Evolutionary conservation across 2,888 invertebrate species (phyloP), one percentile per base, ranked within the genome.

Genomic region (Julus scanicus): DNA sequence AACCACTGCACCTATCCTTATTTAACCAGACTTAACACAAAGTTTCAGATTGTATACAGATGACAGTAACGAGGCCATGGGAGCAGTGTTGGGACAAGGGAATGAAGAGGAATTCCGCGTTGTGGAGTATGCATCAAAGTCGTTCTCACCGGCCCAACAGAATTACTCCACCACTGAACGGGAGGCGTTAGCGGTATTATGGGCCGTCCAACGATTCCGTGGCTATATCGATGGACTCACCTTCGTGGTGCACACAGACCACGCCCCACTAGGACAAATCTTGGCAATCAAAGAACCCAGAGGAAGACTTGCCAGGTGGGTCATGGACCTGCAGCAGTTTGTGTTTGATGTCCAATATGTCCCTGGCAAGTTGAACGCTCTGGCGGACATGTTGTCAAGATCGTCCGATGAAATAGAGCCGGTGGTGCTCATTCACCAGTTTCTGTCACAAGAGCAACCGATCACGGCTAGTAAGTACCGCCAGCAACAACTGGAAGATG

Each of bases 151-250:
- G 63, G 87, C 89, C 2, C 90, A 91, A 63, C 83, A 71, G 49
- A 90, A 89, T 17, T 91, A 91, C 71, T 84, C 90, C 1, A 90
- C 90, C 6, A 90, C 89, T 0, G 91, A 91, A 87, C 89, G 89
- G 71, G 91, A 91, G 89, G 90, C 86, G 0, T 53, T 90, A 0
- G 91, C 89, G 2, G 89, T 91, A 20, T 83, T 91, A 17, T 90
- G 71, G 57, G 90, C 89, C 53, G 11, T 53, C 53, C 9, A 53
- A 2, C 2, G 15, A 8, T 53, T 53, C 53, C 4, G 53, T 2
- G 53, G 53, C 9, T 53, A 53, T 15, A 4, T 53, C 6, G 53
- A 53, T 53, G 15, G 53, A 8, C 53, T 53, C 53, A 4, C 4
- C 3, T 9, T 53, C 9, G 11, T 53, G 4, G 53, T 53, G 6